A percentile compares a stretch with the other conserved stretches of the same genome.
These are phyloP conservation scores for Aplysia californica DNA, from an alignment of 1,140 invertebrate species.

Conservation along the genomic window DNA sequence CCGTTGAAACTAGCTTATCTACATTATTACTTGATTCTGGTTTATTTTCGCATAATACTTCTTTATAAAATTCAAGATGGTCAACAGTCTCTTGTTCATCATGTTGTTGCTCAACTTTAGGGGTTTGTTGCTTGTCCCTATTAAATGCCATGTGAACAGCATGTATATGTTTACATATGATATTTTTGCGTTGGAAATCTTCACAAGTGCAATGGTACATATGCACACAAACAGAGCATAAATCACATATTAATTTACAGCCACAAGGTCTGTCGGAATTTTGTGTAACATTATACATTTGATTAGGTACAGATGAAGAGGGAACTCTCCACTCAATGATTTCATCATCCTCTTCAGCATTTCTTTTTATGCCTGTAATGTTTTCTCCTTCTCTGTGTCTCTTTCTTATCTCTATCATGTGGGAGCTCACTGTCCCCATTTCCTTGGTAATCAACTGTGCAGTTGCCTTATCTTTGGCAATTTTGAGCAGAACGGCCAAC, in stretches of 20 bases:
- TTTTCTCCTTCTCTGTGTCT: background rate
- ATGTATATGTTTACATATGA: background rate
- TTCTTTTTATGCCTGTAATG: background rate
- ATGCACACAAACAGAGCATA: too few species aligned
- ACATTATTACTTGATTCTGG: too few species aligned
- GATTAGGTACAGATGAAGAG: background rate
- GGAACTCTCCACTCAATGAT: background rate
- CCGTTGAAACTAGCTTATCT: too few species aligned
- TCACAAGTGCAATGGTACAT: background rate
- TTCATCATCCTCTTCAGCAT: background rate
- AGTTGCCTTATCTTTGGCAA: too few species aligned
- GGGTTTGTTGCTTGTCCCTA: too few species aligned
- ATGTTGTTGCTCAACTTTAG: too few species aligned
- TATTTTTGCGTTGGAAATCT: background rate
- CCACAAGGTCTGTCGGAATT: too few species aligned
- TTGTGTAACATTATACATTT: conserved; percentile 5
- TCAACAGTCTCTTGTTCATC: too few species aligned
- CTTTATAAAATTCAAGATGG: too few species aligned
- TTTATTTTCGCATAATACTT: too few species aligned
- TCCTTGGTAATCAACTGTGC: too few species aligned
- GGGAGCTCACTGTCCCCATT: background rate
- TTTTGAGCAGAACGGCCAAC: background rate
- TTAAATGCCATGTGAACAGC: background rate
- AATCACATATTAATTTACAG: too few species aligned
- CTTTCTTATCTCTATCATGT: background rate